Evolutionary conservation across 2,113 vertebrate genomes (phyloP).

Genomic region (Dendrocopos noguchii): DNA sequence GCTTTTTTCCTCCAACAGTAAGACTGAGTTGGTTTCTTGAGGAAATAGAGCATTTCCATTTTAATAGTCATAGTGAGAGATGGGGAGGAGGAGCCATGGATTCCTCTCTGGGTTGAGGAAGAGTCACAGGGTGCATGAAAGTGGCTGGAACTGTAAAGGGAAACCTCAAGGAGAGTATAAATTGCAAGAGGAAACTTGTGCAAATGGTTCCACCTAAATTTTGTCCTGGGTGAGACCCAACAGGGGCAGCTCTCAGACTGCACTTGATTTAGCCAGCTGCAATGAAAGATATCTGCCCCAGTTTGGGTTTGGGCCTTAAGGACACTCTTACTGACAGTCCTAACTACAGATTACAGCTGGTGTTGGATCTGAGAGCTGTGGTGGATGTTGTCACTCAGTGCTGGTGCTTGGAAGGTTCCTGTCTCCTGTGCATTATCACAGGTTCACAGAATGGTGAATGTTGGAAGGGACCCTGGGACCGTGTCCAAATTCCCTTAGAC

Average conservation of each 20-base stretch:
- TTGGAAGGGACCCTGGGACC: too few relatives aligned
- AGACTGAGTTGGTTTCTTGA: neutral
- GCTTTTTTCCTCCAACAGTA: neutral
- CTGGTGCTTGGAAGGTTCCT: neutral
- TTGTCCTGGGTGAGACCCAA: neutral
- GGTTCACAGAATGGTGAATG: too few relatives aligned
- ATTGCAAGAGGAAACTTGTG: neutral
- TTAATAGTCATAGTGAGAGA: neutral
- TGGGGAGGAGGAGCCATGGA: neutral
- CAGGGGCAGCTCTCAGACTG: neutral
- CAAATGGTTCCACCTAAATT: neutral
- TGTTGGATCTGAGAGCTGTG: too few relatives aligned
- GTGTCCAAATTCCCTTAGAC: too few relatives aligned
- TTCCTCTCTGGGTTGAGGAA: neutral
- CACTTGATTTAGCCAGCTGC: neutral
- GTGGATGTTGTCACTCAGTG: neutral
- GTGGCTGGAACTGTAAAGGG: neutral
- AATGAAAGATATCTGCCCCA: neutral
- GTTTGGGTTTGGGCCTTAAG: neutral
- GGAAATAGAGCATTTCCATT: neutral
- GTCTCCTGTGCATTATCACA: neutral
- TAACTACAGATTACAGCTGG: too few relatives aligned
- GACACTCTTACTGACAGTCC: fast-evolving
- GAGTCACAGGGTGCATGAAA: fast-evolving
- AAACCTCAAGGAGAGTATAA: neutral